A percentile compares a stretch with the other conserved stretches of the same genome.
Evolutionary conservation across 2,888 invertebrate species (phyloP).

Genomic region (Protodeltote pygarga): DNA sequence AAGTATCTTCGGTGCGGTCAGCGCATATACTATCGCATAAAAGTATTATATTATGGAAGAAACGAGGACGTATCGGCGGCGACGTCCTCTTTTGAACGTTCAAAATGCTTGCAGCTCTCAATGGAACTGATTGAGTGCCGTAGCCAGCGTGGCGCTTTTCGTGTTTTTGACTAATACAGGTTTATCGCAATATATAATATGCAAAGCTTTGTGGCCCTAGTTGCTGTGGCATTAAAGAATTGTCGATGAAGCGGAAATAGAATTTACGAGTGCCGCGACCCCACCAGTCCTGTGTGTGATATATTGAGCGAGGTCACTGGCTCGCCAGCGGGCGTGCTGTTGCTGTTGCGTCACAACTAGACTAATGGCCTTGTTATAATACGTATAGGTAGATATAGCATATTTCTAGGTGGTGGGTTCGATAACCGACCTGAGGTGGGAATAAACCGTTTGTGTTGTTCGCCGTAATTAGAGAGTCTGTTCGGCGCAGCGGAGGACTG

Average conservation of each 20-base stretch:
- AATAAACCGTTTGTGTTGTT: slow-evolving; percentile 69
- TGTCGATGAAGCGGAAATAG: slow-evolving; percentile 76
- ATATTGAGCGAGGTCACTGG: slow-evolving; percentile 74
- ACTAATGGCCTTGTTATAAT: slow-evolving; percentile 72
- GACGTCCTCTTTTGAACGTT: slow-evolving; percentile 63
- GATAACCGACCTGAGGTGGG: slow-evolving; percentile 77
- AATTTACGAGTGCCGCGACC: slow-evolving; percentile 72
- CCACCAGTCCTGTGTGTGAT: slow-evolving; percentile 56
- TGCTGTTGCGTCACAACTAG: slow-evolving; percentile 64
- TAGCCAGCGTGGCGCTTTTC: slow-evolving; percentile 66
- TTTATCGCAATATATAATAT: slow-evolving; percentile 67
- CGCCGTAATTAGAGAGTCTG: slow-evolving; percentile 72
- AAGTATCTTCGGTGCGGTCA: slow-evolving; percentile 67
- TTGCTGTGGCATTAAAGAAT: slow-evolving; percentile 53
- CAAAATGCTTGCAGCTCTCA: slow-evolving; percentile 54
- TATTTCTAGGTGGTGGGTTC: slow-evolving; percentile 67
- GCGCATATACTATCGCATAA: slow-evolving; percentile 63
- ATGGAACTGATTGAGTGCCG: slow-evolving; percentile 58
- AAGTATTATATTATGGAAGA: slow-evolving; percentile 65
- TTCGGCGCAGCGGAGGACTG: slow-evolving; percentile 64
- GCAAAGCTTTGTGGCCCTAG: slow-evolving; percentile 58
- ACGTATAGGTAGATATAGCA: slow-evolving; percentile 58
- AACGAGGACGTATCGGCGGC: slow-evolving; percentile 57
- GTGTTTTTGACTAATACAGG: slow-evolving; percentile 52
- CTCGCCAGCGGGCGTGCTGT: slow-evolving; percentile 58